Percentiles rank a stretch among this genome's conserved stretches.
phyloP scores from a whole-genome alignment of 2,113 vertebrate genomes.

The Neomonachus schauinslandi region DNA sequence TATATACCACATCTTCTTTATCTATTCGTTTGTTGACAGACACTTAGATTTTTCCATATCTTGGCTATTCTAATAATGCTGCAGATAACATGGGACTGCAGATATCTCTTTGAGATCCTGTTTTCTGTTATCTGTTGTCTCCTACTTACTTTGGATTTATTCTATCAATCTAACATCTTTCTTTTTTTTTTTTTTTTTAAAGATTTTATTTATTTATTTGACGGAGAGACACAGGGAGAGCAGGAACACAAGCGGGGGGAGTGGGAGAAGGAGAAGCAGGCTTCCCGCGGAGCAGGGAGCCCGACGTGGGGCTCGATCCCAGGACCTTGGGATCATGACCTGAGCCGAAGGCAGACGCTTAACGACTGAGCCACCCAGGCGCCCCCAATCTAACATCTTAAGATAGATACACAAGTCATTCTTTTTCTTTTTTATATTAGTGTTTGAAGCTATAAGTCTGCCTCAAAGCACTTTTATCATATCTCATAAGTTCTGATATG shows the following conservation, averaged over 20 bases:
- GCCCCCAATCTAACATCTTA: not conserved
- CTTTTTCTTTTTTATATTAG: conserved; percentile 3
- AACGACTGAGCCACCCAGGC: too few relatives aligned
- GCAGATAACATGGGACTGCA: not conserved
- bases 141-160: conserved; percentile 1
- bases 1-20: not conserved
- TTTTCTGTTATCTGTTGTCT: not conserved
- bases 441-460: not conserved
- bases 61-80: not conserved
- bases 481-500: not conserved
- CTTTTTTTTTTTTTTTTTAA: conserved; percentile 6
- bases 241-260: too few relatives aligned
- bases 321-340: too few relatives aligned
- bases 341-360: too few relatives aligned
- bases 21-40: not conserved
- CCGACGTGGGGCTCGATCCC: too few relatives aligned
- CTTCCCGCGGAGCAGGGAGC: too few relatives aligned
- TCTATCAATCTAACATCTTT: not conserved
- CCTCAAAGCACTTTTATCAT: not conserved
- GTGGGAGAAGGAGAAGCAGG: too few relatives aligned
- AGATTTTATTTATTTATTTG: too few relatives aligned
- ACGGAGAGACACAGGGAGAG: too few relatives aligned
- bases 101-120: not conserved
- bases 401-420: not conserved
- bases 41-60: not conserved